A percentile compares a stretch with the other conserved stretches of the same genome.
Conservation (phyloP, 2,113 vertebrate species). For the Tinamus guttatus region DNA sequence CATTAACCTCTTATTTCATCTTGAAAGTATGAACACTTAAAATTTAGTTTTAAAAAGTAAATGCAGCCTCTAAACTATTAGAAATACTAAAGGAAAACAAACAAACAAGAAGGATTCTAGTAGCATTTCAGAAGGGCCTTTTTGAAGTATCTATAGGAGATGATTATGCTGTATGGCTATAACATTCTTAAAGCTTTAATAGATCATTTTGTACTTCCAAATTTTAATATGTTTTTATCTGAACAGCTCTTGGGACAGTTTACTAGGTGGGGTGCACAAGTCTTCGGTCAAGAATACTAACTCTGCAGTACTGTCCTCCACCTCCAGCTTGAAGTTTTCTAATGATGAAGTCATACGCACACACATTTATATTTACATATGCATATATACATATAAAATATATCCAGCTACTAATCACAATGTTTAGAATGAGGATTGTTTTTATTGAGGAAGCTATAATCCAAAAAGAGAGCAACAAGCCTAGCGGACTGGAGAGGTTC, state of each 20-base stretch:
- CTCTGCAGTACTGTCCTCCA: neutral
- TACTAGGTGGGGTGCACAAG: neutral
- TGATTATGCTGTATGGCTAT: neutral
- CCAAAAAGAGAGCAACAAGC: neutral
- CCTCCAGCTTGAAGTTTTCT: neutral
- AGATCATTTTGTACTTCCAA: neutral
- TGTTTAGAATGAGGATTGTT: neutral
- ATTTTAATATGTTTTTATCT: neutral
- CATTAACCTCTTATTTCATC: neutral
- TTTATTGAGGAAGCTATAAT: neutral
- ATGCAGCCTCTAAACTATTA: neutral
- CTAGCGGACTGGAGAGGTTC: neutral
- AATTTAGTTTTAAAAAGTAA: neutral
- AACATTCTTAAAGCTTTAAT: neutral
- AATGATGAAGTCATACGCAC: neutral
- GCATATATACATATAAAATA: neutral
- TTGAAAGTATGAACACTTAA: neutral
- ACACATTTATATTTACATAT: too few species aligned
- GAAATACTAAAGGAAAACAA: neutral
- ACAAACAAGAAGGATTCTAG: neutral
- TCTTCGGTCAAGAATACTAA: neutral
- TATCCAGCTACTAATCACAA: neutral
- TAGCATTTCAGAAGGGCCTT: neutral
- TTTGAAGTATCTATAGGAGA: neutral
- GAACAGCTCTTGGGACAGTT: neutral